Conservation (phyloP, 2,113 vertebrate genomes). For the Rhinolophus ferrumequinum region DNA sequence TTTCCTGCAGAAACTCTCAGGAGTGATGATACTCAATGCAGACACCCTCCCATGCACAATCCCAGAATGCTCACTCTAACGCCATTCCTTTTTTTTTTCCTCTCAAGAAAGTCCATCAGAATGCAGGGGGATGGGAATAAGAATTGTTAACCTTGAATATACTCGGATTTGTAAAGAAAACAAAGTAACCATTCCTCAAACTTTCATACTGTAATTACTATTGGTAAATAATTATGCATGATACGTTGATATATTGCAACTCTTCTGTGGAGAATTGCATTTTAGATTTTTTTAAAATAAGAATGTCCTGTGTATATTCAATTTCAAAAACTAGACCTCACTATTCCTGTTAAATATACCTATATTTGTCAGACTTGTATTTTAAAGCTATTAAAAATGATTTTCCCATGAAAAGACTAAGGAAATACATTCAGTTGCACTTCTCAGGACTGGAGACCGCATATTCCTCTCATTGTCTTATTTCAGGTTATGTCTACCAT, state of each 20-base stretch:
- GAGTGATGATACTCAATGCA: background rate
- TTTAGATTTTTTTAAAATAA: background rate
- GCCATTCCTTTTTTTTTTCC: too few species aligned
- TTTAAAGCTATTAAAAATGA: conserved; percentile 14
- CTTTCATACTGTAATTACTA: background rate
- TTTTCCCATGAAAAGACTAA: background rate
- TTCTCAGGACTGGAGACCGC: background rate
- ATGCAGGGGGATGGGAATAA: background rate
- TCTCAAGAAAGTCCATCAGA: background rate
- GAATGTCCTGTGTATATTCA: background rate
- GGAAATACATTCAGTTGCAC: background rate
- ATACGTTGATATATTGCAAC: background rate
- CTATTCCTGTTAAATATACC: background rate
- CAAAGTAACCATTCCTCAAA: background rate
- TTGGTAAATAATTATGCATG: background rate
- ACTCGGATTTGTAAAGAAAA: background rate
- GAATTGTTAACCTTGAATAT: background rate
- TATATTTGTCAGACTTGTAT: background rate
- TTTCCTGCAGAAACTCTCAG: background rate
- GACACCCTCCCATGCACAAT: background rate
- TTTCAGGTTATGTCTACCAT: background rate
- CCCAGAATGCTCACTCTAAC: background rate
- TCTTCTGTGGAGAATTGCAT: background rate
- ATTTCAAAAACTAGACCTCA: background rate
- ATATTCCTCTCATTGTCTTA: background rate